phyloP scores from a whole-genome alignment of 1,140 invertebrate genomes.

The Theocolax elegans region DNA sequence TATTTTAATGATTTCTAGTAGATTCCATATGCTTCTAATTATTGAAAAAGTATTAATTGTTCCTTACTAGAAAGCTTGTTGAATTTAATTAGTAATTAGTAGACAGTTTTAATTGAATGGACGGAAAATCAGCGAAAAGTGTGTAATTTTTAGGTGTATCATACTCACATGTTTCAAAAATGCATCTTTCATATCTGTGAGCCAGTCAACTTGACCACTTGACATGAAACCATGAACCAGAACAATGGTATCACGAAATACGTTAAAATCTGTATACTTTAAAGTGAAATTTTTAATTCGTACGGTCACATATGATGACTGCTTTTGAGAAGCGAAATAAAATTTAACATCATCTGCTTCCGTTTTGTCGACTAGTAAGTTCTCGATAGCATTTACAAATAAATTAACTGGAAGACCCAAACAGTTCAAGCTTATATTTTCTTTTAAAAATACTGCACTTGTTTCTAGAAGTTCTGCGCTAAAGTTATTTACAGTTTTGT shows the following conservation, averaged over 20 bases:
- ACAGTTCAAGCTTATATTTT: not conserved
- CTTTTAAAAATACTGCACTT: not conserved
- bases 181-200: conserved; percentile 66
- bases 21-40: too few species aligned
- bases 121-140: too few species aligned
- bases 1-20: too few species aligned
- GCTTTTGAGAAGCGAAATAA: conserved; percentile 52
- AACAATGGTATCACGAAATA: conserved; percentile 65
- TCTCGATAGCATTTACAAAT: not conserved
- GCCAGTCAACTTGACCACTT: conserved; percentile 67
- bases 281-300: conserved; percentile 66
- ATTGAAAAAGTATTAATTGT: too few species aligned
- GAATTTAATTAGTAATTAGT: too few species aligned
- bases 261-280: conserved; percentile 69
- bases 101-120: too few species aligned
- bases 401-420: not conserved
- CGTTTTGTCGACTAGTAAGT: conserved; percentile 3
- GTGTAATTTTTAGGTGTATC: too few species aligned
- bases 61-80: too few species aligned
- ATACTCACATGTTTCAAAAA: conserved; percentile 67
- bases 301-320: conserved; percentile 50
- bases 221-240: conserved; percentile 73
- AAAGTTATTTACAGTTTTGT: too few species aligned
- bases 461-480: not conserved
- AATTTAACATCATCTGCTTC: conserved; percentile 56